Evolutionary conservation across 2,797 vertebrate genomes (phyloP), one percentile per base, ranked within the genome.

Genomic region (Syngnathus acus): DNA sequence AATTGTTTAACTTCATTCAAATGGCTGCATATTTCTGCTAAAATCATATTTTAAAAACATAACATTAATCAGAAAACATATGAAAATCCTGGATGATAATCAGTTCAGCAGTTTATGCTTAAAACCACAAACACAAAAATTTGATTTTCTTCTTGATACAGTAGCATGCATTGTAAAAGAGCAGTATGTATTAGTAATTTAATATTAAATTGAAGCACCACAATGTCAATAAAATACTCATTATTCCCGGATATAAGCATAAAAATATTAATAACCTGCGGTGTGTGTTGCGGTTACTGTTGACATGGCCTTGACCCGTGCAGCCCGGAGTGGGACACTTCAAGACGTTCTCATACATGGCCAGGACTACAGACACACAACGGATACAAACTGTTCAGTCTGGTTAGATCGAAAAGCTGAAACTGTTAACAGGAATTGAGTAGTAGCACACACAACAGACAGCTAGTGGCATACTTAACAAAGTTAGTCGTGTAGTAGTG

Each of bases 211-310:
- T 58, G 6, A 58, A 58, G 55, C 26, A 37, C 23, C 54, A 57
- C 37, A 17, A 58, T 13, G 32, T 58, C 55, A 38, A 57, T 57
- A 38, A 37, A 38, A 57, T 57, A 17, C 14, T 37, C 17, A 3
- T 17, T 16, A 38, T 37, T 32, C 23, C 21, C 6, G 4, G 5
- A 55, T 26, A 32, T 55, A 57, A 57, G 26, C 13, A 57, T 57
- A 14, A 8, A 37, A 57, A 16, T 63, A 19, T 91, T 32, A 67
- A 76, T 73, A 71, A 99, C 97, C 97, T 98, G 85, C 97, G 93
- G 84, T 98, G 96, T 37, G 97, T 98, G 90, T 98, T 99, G 77
- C 97, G 95, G 87, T 98, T 99, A 90, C 97, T 99, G 91, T 99
- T 99, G 83, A 98, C 96, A 10, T 99, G 97, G 72, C 97, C 97